Evolutionary conservation across 2,797 vertebrate species (phyloP), one percentile per base, ranked within the genome.

Genomic region (Lepus townsendii): DNA sequence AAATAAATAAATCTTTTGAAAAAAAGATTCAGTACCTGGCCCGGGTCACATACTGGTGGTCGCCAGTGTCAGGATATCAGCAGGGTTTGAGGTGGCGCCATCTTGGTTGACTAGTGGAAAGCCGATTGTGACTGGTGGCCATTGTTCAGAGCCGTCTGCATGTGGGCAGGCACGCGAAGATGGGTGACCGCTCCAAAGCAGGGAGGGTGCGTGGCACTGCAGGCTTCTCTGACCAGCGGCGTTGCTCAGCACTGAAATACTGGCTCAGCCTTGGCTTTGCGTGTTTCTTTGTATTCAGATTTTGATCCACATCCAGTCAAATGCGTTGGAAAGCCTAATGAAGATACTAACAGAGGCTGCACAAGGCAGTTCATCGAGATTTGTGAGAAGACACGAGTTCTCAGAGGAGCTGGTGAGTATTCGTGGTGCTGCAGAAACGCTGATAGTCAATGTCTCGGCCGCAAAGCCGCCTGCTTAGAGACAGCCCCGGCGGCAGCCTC

Each of bases 341-440:
- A 96, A 97, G 8, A 88, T 98, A 38, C 97, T 99, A 82, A 98
- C 98, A 83, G 95, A 92, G 88, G 98, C 98, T 47, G 1, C 97
- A 52, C 94, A 98, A 60, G 88, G 80, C 71, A 97, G 98, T 95
- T 91, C 96, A 69, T 97, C 98, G 19, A 90, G 50, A 16, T 99
- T 99, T 97, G 99, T 99, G 95, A 99, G 98, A 98, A 99, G 98
- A 97, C 83, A 87, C 0, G 95, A 98, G 30, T 99, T 99, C 98
- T 99, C 98, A 69, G 98, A 99, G 95, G 98, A 99, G 94, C 98
- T 99, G 99, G 99, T 99, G 78, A 98, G 99, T 99, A 27, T 22
- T 24, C 1, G 27, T 42, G 17, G 10, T 66, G 4, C 54, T 78
- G 27, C 57, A 65, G 50, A 85, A 86, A 38, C 77, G 8, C 42